Evolutionary conservation across 2,113 vertebrate species (phyloP), one percentile per base, ranked within the genome.

Genomic region (Phyllopteryx taeniolatus): DNA sequence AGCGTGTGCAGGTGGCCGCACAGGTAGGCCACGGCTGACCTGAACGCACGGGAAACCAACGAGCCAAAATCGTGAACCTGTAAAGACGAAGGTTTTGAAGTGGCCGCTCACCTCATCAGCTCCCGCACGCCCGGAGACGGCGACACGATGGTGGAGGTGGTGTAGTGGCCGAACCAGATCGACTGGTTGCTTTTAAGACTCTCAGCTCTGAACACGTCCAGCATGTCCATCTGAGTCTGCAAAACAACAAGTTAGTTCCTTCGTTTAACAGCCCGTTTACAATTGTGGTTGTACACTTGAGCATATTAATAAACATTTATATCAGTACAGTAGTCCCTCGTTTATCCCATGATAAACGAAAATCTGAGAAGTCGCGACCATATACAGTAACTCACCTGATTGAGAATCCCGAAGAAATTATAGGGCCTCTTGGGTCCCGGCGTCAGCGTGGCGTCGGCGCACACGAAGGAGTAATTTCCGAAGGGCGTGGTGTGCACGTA

Each of bases 141-240:
- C 5, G 96, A 98, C 85, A 99, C 92, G 44, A 98, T 91, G 42
- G 95, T 95, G 60, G 97, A 99, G 17, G 98, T 98, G 78, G 97
- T 95, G 81, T 94, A 99, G 87, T 99, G 98, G 79, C 98, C 97
- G 86, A 99, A 98, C 97, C 96, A 99, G 91, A 99, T 75, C 4
- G 94, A 94, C 76, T 98, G 96, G 88, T 99, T 99, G 87, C 94
- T 98, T 60, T 47, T 81, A 63, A 85, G 85, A 78, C 94, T 95
- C 90, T 96, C 89, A 54, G 69, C 74, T 68, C 91, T 92, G 86
- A 98, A 93, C 61, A 73, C 76, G 61, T 91, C 91, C 69, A 99
- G 91, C 79, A 93, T 82, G 78, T 95, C 78, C 94, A 96, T 96
- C 75, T 94, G 94, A 85, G 87, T 92, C 98, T 99, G 88, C 9